Conservation (phyloP, 2,888 invertebrate species). For the Pristionchus entomophagus region DNA sequence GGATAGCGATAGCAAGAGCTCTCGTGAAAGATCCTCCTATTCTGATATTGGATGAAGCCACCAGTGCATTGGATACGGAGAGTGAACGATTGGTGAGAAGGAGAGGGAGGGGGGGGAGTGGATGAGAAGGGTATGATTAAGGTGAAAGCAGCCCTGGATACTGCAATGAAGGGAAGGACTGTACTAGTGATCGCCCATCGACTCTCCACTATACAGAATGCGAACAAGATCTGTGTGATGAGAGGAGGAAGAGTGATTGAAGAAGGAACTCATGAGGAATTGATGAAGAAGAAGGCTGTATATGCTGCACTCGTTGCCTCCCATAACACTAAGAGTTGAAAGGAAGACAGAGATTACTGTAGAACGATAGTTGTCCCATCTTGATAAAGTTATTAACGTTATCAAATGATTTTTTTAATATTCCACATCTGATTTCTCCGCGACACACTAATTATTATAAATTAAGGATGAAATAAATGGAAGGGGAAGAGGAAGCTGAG, state of each 20-base stretch:
- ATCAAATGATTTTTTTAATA: too few relatives aligned
- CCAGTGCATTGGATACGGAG: slow-evolving; percentile 85
- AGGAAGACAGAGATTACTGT: not conserved
- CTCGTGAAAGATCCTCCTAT: slow-evolving; percentile 90
- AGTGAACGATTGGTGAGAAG: slow-evolving; percentile 64
- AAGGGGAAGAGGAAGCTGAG: too few relatives aligned
- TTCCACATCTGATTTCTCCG: too few relatives aligned
- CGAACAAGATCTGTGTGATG: slow-evolving; percentile 92
- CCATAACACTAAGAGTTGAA: not conserved
- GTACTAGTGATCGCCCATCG: slow-evolving; percentile 96
- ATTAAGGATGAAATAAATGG: too few relatives aligned
- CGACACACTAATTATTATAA: too few relatives aligned
- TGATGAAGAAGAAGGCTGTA: slow-evolving; percentile 86
- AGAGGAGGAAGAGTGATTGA: slow-evolving; percentile 77
- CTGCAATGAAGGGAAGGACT: slow-evolving; percentile 86
- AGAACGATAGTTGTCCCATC: not conserved
- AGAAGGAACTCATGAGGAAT: slow-evolving; percentile 83
- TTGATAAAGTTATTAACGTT: not conserved
- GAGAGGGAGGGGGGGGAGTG: not conserved
- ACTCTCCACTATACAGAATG: slow-evolving; percentile 90
- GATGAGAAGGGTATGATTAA: slow-evolving; percentile 13
- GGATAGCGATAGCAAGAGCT: slow-evolving; percentile 94
- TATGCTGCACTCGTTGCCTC: slow-evolving; percentile 85
- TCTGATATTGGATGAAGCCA: slow-evolving; percentile 91
- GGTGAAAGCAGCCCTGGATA: slow-evolving; percentile 84